Conservation (phyloP, 2,888 invertebrate species). For the Apomyelois bistriatella region DNA sequence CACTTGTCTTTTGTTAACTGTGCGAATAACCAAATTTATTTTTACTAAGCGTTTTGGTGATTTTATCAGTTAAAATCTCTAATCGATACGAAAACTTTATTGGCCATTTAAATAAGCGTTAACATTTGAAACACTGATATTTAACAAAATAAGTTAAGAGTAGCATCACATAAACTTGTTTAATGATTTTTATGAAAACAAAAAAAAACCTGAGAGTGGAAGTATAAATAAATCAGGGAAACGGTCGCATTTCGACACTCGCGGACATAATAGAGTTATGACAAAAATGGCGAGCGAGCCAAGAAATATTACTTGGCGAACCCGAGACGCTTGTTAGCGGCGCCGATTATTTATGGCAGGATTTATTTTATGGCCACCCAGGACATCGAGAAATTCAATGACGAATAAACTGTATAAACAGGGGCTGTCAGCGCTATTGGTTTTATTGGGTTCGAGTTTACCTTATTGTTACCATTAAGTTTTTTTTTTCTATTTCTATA, state of each 20-base stretch:
- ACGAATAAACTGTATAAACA: constrained; percentile 47
- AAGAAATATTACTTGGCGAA: constrained; percentile 77
- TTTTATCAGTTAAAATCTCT: too few species aligned
- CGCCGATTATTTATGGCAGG: constrained; percentile 77
- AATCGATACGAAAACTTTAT: too few species aligned
- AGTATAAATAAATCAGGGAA: constrained; percentile 42
- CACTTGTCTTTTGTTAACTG: too few species aligned
- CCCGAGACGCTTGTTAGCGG: constrained; percentile 80
- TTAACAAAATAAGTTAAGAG: too few species aligned
- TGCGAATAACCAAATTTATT: too few species aligned
- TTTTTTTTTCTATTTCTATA: too few species aligned
- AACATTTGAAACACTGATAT: too few species aligned
- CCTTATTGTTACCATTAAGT: neutral
- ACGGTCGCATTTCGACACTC: constrained; percentile 70
- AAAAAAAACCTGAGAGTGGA: constrained; percentile 14
- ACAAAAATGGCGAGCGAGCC: constrained; percentile 69
- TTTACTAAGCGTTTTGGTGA: too few species aligned
- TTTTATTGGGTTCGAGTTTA: neutral
- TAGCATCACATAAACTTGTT: too few species aligned
- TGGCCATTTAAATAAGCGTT: too few species aligned
- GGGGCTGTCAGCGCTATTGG: neutral
- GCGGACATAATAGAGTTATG: constrained; percentile 74
- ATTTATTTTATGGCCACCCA: constrained; percentile 76
- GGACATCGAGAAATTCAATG: constrained; percentile 59
- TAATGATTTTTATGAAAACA: neutral